Evolutionary conservation across 2,797 vertebrate genomes (phyloP), one percentile per base, ranked within the genome.

Genomic region (Dicrostonyx torquatus): DNA sequence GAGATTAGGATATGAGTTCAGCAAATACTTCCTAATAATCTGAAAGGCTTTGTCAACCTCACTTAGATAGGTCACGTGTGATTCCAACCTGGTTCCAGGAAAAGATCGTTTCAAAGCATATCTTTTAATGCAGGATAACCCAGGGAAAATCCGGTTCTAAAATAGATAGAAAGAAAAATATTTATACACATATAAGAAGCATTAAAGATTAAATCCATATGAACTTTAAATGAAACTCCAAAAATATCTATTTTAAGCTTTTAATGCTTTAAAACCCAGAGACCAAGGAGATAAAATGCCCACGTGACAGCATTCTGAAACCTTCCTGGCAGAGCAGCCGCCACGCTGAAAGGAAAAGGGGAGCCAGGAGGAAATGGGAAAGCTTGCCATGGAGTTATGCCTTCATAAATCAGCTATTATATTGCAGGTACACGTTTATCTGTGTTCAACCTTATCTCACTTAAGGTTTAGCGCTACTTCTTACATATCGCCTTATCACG

Each of bases 151-250:
- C 70, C 68, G 92, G 11, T 64, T 84, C 58, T 80, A 48, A 87
- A 93, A 94, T 70, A 53, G 53, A 91, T 55, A 86, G 89, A 68
- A 34, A 72, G 50, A 48, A 93, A 96, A 95, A 58, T 73, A 95
- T 82, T 78, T 92, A 62, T 50, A 89, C 5, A 78, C 5, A 79
- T 82, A 70, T 89, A 55, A 26, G 72, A n/a, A 91, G 79, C 87
- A 60, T 93, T 94, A 83, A 94, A 86, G 78, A 70, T 97, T 93
- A 90, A 94, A 93, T 64, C 82, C 60, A 87, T 70, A 83, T 73
- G 70, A 75, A 62, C 64, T 55, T 87, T 90, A 87, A 92, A 89
- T 92, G 40, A 90, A 89, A 95, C 86, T 64, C 79, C 55, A 93
- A 80, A 92, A 96, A 93, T 78, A 20, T 84, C 78, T n/a, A 22